Percentiles rank a stretch among this genome's conserved stretches.
phyloP scores from a whole-genome alignment of 2,113 vertebrate genomes.

The Melanocharis versteri region DNA sequence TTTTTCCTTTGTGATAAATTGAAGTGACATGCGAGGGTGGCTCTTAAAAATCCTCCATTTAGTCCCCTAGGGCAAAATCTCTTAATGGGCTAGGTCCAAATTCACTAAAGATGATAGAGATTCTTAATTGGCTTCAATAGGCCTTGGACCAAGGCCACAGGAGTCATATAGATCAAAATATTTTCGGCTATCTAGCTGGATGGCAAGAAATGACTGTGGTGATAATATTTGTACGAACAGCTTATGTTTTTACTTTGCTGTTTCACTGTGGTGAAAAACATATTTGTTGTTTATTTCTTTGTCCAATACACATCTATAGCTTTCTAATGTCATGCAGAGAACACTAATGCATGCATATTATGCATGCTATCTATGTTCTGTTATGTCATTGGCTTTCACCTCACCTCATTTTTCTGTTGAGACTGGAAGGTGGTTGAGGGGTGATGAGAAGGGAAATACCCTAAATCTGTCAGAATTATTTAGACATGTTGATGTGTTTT shows the following conservation, averaged over 20 bases:
- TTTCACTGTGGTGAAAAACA: neutral
- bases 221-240: neutral
- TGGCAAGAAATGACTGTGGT: neutral
- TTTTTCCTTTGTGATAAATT: conserved; percentile 1
- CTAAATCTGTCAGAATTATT: conserved; percentile 61
- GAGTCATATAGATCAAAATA: neutral
- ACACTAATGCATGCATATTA: conserved; percentile 48
- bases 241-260: neutral
- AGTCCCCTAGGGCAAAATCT: neutral
- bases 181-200: neutral
- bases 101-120: neutral
- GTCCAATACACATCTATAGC: neutral
- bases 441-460: conserved; percentile 49
- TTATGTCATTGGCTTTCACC: conserved; percentile 52
- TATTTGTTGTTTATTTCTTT: neutral
- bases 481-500: conserved; percentile 39
- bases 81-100: neutral
- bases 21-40: neutral
- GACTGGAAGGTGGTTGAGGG: conserved; percentile 22
- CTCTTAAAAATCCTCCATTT: conserved; percentile 38
- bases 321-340: conserved; percentile 31
- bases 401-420: conserved; percentile 32
- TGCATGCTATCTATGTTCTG: conserved; percentile 16
- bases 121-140: conserved; percentile 10
- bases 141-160: neutral